phyloP scores from a whole-genome alignment of 2,797 vertebrate genomes.

The Clarias fuscus region DNA sequence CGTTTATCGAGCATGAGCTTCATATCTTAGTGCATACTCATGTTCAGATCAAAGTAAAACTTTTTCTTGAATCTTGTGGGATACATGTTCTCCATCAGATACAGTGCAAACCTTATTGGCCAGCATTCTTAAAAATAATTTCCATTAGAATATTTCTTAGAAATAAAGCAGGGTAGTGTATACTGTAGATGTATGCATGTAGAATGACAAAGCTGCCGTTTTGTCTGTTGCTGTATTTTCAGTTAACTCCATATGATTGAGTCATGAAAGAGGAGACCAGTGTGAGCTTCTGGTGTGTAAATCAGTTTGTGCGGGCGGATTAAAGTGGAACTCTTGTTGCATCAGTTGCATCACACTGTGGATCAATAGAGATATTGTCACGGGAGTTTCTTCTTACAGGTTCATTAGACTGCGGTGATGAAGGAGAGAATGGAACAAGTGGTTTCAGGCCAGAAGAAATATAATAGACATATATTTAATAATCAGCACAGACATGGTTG shows the following conservation, averaged over 20 bases:
- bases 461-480: not conserved
- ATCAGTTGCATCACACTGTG: not conserved
- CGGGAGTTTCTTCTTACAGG: conserved; percentile 2
- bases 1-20: not conserved
- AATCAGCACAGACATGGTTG: not conserved
- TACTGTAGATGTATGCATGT: too few relatives aligned
- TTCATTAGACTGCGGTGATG: not conserved
- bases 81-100: not conserved
- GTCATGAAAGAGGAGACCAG: not conserved
- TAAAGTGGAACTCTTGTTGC: not conserved
- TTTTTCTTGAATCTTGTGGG: not conserved
- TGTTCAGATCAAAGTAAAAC: not conserved
- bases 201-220: not conserved
- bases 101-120: not conserved
- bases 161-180: too few relatives aligned
- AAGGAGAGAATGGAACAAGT: conserved; percentile 6
- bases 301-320: not conserved
- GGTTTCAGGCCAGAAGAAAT: not conserved
- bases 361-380: conserved; percentile 3
- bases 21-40: not conserved
- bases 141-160: not conserved
- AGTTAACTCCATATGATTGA: not conserved
- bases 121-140: not conserved
- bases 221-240: not conserved
- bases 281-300: not conserved